phyloP scores from a whole-genome alignment of 2,113 vertebrate genomes.

The Anguilla japonica region DNA sequence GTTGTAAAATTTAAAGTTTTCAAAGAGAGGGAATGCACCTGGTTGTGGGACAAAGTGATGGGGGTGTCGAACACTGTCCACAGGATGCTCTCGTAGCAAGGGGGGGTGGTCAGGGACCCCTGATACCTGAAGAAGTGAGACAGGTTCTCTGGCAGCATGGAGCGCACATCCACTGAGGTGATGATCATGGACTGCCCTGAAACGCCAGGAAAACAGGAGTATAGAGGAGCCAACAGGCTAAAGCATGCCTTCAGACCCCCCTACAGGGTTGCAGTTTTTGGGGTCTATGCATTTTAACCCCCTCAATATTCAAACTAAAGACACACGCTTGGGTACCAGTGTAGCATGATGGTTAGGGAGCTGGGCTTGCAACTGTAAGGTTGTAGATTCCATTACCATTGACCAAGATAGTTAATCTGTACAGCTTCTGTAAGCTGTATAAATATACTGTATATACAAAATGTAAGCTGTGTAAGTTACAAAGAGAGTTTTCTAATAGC shows the following conservation, averaged over 20 bases:
- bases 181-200: conserved; percentile 77
- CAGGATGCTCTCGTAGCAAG: conserved; percentile 81
- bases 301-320: too few relatives aligned
- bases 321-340: too few relatives aligned
- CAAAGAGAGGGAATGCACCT: conserved; percentile 59
- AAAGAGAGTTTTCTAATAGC: too few relatives aligned
- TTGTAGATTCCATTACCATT: too few relatives aligned
- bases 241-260: not conserved
- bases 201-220: not conserved
- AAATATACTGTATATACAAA: too few relatives aligned
- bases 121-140: conserved; percentile 81
- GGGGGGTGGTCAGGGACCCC: conserved; percentile 86
- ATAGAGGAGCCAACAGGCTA: not conserved
- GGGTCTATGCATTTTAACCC: too few relatives aligned
- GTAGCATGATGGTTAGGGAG: too few relatives aligned
- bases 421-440: too few relatives aligned
- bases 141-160: conserved; percentile 83
- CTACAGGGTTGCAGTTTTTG: too few relatives aligned
- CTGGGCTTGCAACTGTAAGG: too few relatives aligned
- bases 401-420: too few relatives aligned
- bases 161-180: conserved; percentile 64
- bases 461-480: too few relatives aligned
- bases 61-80: conserved; percentile 84
- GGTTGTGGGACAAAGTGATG: conserved; percentile 76
- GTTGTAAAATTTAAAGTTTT: not conserved